A percentile compares a stretch with the other conserved stretches of the same genome.
phyloP scores from a whole-genome alignment of 1,140 invertebrate species.

The Drosophila triauraria region DNA sequence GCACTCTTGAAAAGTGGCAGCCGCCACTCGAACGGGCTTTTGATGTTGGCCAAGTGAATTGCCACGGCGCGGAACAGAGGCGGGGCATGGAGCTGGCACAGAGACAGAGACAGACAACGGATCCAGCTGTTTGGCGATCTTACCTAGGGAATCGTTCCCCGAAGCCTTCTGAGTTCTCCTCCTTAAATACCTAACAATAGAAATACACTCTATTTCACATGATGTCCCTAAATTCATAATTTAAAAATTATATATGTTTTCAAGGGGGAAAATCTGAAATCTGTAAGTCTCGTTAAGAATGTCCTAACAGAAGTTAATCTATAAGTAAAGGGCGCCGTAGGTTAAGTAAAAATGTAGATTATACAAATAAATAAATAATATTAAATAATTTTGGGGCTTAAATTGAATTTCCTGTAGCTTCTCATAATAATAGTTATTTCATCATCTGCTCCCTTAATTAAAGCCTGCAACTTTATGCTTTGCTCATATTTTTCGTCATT shows the following conservation, averaged over 20 bases:
- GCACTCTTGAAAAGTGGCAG: slow-evolving; percentile 79
- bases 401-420: too few species aligned
- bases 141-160: slow-evolving; percentile 14
- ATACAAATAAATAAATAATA: too few species aligned
- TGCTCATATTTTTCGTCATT: neutral
- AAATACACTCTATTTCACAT: too few species aligned
- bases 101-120: neutral
- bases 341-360: too few species aligned
- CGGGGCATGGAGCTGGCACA: slow-evolving; percentile 1
- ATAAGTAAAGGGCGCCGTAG: too few species aligned
- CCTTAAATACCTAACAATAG: neutral
- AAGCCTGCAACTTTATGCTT: neutral
- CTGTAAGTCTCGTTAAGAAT: too few species aligned
- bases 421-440: too few species aligned
- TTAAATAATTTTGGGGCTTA: too few species aligned
- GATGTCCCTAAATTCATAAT: too few species aligned
- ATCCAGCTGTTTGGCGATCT: slow-evolving; percentile 13
- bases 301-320: too few species aligned
- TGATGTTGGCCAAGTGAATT: slow-evolving; percentile 64
- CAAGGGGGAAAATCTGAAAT: too few species aligned
- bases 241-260: too few species aligned
- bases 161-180: neutral
- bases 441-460: neutral
- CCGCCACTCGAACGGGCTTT: slow-evolving; percentile 72
- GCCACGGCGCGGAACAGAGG: slow-evolving; percentile 18